These are phyloP conservation scores for Stenurella melanura DNA, from an alignment of 2,888 invertebrate genomes.

Conservation along the genomic window DNA sequence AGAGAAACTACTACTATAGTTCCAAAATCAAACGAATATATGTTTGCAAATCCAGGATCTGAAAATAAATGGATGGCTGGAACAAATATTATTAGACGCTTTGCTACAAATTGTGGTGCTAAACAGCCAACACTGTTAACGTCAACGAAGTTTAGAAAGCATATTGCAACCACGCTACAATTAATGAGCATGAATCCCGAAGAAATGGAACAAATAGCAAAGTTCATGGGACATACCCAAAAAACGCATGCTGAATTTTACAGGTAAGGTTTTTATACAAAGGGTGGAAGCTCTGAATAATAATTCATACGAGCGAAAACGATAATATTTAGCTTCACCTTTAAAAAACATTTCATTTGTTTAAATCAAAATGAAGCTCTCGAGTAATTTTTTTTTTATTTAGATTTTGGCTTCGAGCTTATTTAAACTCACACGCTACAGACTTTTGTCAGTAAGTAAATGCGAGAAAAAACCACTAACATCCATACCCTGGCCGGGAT, in stretches of 20 bases:
- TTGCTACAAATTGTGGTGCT: constrained; percentile 46
- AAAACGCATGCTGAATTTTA: constrained; percentile 55
- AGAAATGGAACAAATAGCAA: constrained; percentile 58
- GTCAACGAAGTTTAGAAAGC: constrained; percentile 54
- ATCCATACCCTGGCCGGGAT: too few species aligned
- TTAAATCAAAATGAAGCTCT: background rate
- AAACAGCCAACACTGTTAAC: constrained; percentile 47
- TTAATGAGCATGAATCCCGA: constrained; percentile 51
- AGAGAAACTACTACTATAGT: constrained; percentile 43
- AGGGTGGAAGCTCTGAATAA: too few species aligned
- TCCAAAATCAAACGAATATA: constrained; percentile 49
- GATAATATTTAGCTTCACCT: background rate
- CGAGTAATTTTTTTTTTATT: background rate
- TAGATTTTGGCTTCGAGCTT: background rate
- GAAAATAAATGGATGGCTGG: constrained; percentile 53
- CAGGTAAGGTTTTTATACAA: constrained; percentile 36
- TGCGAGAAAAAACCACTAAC: too few species aligned
- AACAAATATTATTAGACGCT: constrained; percentile 42
- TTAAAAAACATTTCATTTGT: background rate
- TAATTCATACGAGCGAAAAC: background rate
- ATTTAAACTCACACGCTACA: too few species aligned
- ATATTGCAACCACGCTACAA: constrained; percentile 57
- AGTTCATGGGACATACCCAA: constrained; percentile 60
- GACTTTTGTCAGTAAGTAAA: too few species aligned
- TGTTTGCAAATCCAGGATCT: constrained; percentile 53